phyloP scores from a whole-genome alignment of 2,888 invertebrate species.

The Drosophila macrospina region DNA sequence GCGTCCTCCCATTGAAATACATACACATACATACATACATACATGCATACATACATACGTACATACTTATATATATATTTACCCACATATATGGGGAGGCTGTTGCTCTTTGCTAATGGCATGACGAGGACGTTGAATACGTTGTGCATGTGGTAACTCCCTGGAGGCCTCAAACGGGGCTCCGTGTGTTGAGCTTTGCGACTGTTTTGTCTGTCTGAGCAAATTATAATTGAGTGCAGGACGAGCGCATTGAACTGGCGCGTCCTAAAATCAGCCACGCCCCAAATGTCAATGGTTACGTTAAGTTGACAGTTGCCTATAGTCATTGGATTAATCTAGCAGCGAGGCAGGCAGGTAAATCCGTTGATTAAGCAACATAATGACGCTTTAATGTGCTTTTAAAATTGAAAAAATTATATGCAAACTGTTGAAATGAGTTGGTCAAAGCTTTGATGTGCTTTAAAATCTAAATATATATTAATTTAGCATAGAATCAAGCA shows the following conservation, averaged over 20 bases:
- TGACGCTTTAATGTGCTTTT: conserved; percentile 3
- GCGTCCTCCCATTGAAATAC: conserved; percentile 25
- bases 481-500: too few species aligned
- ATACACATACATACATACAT: neutral
- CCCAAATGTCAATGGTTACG: conserved; percentile 3
- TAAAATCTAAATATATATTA: too few species aligned
- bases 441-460: conserved; percentile 1
- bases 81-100: conserved; percentile 51
- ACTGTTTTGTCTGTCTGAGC: conserved; percentile 63
- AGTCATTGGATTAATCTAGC: conserved; percentile 18
- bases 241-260: conserved; percentile 73
- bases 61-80: conserved; percentile 5
- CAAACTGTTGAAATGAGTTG: too few species aligned
- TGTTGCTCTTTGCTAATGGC: conserved; percentile 71
- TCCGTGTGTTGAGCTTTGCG: conserved; percentile 25
- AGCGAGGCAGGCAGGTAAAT: neutral
- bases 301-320: neutral
- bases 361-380: neutral
- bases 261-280: conserved; percentile 35
- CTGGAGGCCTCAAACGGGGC: conserved; percentile 31
- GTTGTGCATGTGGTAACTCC: conserved; percentile 32
- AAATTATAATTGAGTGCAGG: conserved; percentile 79
- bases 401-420: too few species aligned
- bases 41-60: neutral
- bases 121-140: conserved; percentile 39